Percentiles rank a stretch among this genome's conserved stretches.
phyloP scores from a whole-genome alignment of 2,113 vertebrate genomes.

The Riparia riparia region DNA sequence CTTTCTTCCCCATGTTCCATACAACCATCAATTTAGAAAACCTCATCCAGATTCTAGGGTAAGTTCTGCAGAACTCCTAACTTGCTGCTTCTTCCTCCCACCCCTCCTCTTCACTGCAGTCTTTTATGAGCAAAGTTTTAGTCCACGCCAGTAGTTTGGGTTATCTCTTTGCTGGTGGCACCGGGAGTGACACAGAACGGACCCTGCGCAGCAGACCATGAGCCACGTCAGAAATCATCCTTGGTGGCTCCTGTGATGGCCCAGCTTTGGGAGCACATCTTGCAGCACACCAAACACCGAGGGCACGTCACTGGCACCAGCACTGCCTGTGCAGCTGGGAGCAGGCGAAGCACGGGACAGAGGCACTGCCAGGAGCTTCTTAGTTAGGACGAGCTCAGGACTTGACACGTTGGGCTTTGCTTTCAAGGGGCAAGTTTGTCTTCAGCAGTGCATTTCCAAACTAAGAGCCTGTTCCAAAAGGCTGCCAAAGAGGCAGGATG shows the following conservation, averaged over 20 bases:
- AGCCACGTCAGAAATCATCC: neutral
- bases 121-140: neutral
- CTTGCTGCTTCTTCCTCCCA: neutral
- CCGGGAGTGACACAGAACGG: neutral
- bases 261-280: neutral
- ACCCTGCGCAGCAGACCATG: neutral
- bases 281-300: rapidly evolving
- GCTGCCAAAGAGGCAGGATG: neutral
- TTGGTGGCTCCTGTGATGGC: neutral
- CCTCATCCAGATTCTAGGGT: neutral
- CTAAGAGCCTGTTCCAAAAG: neutral
- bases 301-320: neutral
- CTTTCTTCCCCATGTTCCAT: neutral
- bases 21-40: neutral
- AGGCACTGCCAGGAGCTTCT: neutral
- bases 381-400: neutral
- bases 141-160: neutral
- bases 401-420: rapidly evolving
- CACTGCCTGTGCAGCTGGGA: rapidly evolving
- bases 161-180: neutral
- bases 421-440: neutral
- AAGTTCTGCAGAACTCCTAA: neutral
- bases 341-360: neutral
- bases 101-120: neutral
- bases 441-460: neutral